Evolutionary conservation across 64 coral and sea anemone genomes (phyloP), one percentile per base, ranked within the genome.

Genomic region (Acropora yongei): DNA sequence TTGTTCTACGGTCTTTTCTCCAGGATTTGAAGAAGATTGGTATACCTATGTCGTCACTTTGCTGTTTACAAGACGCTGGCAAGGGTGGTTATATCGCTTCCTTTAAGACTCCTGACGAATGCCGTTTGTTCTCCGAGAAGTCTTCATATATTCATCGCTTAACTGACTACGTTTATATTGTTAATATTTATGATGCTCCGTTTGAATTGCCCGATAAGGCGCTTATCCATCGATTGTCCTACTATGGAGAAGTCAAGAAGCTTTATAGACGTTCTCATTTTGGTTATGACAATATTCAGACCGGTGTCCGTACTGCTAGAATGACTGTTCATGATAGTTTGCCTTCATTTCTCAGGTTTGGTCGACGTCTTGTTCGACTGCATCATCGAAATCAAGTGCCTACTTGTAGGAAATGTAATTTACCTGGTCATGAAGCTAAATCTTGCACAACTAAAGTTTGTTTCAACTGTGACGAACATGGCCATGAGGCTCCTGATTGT

Each of bases 361-460:
- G 79, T 7, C 50, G 51, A 13, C 44, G 58, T 2, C 4, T 82
- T 0, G 10, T 82, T 2, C 20, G 57, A 0, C 1, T 86, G 0
- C 1, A 5, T 0, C 49, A 72, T 18, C 43, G 30, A 9, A 16
- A 18, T 1, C 83, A 86, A 42, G 20, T 8, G 8, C 43, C 13
- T 10, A 86, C 83, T 2, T 86, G 83, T 17, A 43, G 83, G 0
- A 60, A 68, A 2, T 86, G 83, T 73, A 47, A 86, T 9, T 18
- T 3, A 0, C 3, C 6, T 2, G 83, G 83, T 0, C 83, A 86
- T 86, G 41, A 46, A 0, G 66, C 83, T 0, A 47, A 51, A 1
- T 6, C 39, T 0, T 86, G 83, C 9, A 11, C 8, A 20, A 49
- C 69, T 20, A 74, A 8, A 0, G 47, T 49, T 0, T 72, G 83